Evolutionary conservation across 2,888 invertebrate genomes (phyloP).

Genomic region (Drosophila infuscata): DNA sequence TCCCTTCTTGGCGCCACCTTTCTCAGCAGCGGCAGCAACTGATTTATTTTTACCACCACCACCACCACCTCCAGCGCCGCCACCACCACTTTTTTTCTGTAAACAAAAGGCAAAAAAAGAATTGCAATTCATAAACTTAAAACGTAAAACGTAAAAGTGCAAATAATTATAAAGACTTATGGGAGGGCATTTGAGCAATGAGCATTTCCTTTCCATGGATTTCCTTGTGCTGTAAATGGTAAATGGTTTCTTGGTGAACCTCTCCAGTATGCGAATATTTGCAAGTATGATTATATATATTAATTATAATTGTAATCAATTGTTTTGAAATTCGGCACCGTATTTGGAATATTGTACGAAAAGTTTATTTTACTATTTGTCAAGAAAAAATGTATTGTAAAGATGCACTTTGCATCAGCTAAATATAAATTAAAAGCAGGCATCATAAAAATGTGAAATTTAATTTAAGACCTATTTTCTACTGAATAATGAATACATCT

Average conservation of each 20-base stretch:
- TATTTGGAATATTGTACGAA: neutral
- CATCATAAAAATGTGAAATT: neutral
- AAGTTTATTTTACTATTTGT: neutral
- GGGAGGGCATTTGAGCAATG: constrained; percentile 23
- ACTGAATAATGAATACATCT: neutral
- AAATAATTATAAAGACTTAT: constrained; percentile 55
- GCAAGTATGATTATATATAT: neutral
- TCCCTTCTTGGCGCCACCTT: constrained; percentile 75
- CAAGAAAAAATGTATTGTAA: neutral
- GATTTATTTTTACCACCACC: constrained; percentile 73
- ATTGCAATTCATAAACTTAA: constrained; percentile 39
- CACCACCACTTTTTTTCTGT: constrained; percentile 80
- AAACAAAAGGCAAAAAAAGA: constrained; percentile 34
- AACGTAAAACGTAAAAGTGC: constrained; percentile 14
- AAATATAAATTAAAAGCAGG: neutral
- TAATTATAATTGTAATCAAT: neutral
- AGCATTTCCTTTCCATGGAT: neutral
- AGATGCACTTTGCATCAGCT: neutral
- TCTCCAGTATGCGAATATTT: neutral
- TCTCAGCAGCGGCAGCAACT: constrained; percentile 51
- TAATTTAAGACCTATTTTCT: neutral
- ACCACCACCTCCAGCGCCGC: constrained; percentile 46
- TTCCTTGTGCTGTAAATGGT: neutral
- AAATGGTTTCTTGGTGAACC: neutral
- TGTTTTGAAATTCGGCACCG: neutral